These are phyloP conservation scores for Eupeodes luniger DNA, from an alignment of 2,888 invertebrate genomes.

Conservation along the genomic window DNA sequence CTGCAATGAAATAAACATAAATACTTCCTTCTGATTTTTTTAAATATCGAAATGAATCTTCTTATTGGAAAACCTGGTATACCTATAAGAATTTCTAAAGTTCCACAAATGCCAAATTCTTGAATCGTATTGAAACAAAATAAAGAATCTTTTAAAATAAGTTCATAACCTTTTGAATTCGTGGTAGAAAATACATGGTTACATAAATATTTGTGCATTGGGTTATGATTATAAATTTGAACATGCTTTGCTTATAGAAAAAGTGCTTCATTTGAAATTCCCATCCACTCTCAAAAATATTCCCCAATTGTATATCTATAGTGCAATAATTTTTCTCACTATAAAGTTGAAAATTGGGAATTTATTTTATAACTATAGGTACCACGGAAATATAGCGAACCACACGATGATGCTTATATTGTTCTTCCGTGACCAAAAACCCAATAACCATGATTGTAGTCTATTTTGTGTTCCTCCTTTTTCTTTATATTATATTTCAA, in stretches of 20 bases:
- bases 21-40: no score
- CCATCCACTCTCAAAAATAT: neutral
- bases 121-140: no score
- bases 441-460: constrained; percentile 50
- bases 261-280: neutral
- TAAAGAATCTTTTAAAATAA: no score
- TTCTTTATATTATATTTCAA: neutral
- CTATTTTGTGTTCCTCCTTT: neutral
- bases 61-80: no score
- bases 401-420: constrained; percentile 29
- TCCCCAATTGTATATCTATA: constrained; percentile 13
- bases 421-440: constrained; percentile 49
- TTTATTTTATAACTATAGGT: constrained; percentile 32
- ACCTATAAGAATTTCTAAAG: no score
- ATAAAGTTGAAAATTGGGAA: constrained; percentile 67
- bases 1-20: no score
- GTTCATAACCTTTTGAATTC: neutral
- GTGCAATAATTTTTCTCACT: constrained; percentile 38
- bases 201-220: neutral
- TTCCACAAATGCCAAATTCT: no score
- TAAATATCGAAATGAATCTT: no score
- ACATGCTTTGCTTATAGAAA: no score
- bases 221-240: neutral
- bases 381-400: neutral
- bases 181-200: no score